Conservation (phyloP, 2,113 vertebrate species). For the Syngnathus scovelli region DNA sequence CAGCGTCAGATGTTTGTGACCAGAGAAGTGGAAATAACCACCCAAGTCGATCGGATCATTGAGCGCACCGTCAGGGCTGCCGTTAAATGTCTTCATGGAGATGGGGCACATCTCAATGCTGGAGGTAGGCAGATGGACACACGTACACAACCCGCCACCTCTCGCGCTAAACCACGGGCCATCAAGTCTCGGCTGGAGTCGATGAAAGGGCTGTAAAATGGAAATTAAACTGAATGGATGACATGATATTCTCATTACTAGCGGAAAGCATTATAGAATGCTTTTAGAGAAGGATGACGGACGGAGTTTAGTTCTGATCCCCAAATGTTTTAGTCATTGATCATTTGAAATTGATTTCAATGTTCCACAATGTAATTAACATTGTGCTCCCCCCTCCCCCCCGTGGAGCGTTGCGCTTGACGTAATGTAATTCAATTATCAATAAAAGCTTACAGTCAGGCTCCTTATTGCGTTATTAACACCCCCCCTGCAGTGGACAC, state of each 20-base stretch:
- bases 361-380: neutral
- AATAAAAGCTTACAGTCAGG: conserved; percentile 33
- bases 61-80: conserved; percentile 29
- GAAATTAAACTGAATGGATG: conserved; percentile 59
- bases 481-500: conserved; percentile 36
- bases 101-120: conserved; percentile 24
- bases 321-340: neutral
- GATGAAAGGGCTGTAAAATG: conserved; percentile 54
- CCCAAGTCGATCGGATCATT: conserved; percentile 41
- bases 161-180: conserved; percentile 21
- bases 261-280: conserved; percentile 30
- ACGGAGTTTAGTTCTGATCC: conserved; percentile 2
- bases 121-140: conserved; percentile 3
- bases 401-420: conserved; percentile 17
- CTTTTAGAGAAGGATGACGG: conserved; percentile 23
- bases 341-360: neutral
- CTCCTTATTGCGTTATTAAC: conserved; percentile 38
- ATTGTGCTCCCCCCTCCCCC: conserved; percentile 31
- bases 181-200: conserved; percentile 50
- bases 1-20: conserved; percentile 29
- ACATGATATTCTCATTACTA: conserved; percentile 49
- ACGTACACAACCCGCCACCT: neutral
- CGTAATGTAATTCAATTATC: conserved; percentile 36
- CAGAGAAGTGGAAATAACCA: conserved; percentile 41
- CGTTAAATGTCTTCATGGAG: conserved; percentile 54